These are phyloP conservation scores for Heterodera carotae DNA, from an alignment of 1,140 invertebrate species.

Conservation along the genomic window DNA sequence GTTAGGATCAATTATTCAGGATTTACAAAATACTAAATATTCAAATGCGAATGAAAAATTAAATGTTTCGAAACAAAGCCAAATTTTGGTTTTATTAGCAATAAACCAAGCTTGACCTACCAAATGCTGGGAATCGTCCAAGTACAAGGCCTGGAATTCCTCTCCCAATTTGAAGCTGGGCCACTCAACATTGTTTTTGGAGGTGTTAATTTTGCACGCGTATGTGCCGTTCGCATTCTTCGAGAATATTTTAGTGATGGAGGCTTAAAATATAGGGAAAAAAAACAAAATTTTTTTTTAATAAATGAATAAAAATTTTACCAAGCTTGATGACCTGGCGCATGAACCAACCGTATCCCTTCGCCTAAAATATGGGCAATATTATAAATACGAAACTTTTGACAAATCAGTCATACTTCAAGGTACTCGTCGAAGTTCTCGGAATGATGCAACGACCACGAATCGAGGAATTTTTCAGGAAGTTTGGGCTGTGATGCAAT, in stretches of 20 bases:
- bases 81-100: too few species aligned
- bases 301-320: background rate
- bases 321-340: slow-evolving; percentile 44
- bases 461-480: slow-evolving; percentile 41
- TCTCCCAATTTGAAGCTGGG: slow-evolving; percentile 39
- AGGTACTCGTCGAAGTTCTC: slow-evolving; percentile 52
- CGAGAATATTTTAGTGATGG: slow-evolving; percentile 42
- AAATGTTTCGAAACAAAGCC: too few species aligned
- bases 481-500: slow-evolving; percentile 11
- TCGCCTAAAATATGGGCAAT: slow-evolving; percentile 17
- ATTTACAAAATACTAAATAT: too few species aligned
- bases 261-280: slow-evolving; percentile 7
- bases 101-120: slow-evolving; percentile 2
- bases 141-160: slow-evolving; percentile 45
- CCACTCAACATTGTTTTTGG: slow-evolving; percentile 50
- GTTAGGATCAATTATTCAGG: too few species aligned
- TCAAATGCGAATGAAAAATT: too few species aligned
- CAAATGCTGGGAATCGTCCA: slow-evolving; percentile 44
- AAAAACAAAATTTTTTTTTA: background rate
- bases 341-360: slow-evolving; percentile 54
- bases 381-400: slow-evolving; percentile 12
- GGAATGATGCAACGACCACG: slow-evolving; percentile 40
- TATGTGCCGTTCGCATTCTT: slow-evolving; percentile 42
- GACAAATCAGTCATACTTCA: slow-evolving; percentile 12
- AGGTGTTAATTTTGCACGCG: slow-evolving; percentile 41